Base-by-base conservation (phyloP, 1,140 invertebrate species). In the Bombus breviceps region DNA sequence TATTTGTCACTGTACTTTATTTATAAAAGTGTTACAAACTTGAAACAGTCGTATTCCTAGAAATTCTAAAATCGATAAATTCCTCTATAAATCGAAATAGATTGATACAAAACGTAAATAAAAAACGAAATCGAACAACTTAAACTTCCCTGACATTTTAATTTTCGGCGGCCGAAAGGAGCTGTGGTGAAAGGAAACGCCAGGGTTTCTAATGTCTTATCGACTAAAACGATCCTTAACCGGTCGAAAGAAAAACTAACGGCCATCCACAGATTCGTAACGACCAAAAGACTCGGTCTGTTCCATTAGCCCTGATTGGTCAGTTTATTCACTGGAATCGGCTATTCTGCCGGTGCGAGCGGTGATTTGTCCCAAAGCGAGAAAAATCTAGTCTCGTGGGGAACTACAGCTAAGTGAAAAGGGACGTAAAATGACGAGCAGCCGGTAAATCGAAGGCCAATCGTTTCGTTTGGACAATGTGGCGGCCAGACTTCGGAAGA, bases 281-380 rank as follows among this genome's bases (percentile, higher is more conserved):
- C 83, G 76, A 72, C 34, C 83, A n/a, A 69, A 6, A 28, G 25
- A 22, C 76, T 39, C 8, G 13, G 37, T 12, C 66, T 39, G 57
- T 80, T 73, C 83, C 83, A 85, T 85, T 85, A 80, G 68, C 53
- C 53, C 41, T 34, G 68, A 85, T 80, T 72, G 83, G 83, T 73
- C 83, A 64, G 83, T 85, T 85, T 85, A 85, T 85, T 85, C 83
- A 80, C 83, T 85, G n/a, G 32, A 41, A 34, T 13, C 47, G 78
- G 39, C 47, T 32, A 37, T 72, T 71, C 68, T 37, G n/a, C 12
- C 4, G 39, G 59, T 13, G 28, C 28, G 59, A n/a, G 22, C 53
- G 39, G 75, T 72, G 77, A 85, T 85, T 85, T 79, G 83, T 85
- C 68, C 37, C 6, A 5, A 25, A 10, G 76, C 83, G 83, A 80